Evolutionary conservation across 2,113 vertebrate species (phyloP).

Genomic region (Chlorodrepanis virens): DNA sequence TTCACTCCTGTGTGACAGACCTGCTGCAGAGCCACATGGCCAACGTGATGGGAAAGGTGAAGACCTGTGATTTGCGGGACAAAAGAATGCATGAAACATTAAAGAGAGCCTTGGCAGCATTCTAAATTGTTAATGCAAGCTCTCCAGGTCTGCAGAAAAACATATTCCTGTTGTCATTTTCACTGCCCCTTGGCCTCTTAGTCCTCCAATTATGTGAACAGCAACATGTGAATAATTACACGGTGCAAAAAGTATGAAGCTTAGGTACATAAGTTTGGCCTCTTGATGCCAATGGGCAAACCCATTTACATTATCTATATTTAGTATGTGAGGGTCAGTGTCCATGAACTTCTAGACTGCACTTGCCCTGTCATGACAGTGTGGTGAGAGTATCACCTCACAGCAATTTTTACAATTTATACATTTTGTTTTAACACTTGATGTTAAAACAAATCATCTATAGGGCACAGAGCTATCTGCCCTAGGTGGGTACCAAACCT

Average conservation of each 20-base stretch:
- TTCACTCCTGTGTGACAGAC: background rate
- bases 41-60: background rate
- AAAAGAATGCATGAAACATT: background rate
- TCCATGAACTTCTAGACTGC: background rate
- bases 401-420: background rate
- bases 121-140: conserved; percentile 3
- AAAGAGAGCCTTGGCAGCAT: background rate
- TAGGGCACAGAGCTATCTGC: background rate
- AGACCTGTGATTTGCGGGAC: background rate
- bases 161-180: background rate
- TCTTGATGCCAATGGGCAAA: background rate
- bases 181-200: background rate
- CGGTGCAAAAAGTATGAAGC: background rate
- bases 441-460: background rate
- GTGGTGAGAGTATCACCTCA: background rate
- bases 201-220: background rate
- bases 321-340: background rate
- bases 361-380: background rate
- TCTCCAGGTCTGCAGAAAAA: background rate
- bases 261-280: background rate
- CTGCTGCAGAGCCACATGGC: background rate
- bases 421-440: background rate
- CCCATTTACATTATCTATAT: background rate
- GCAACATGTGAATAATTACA: background rate
- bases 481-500: background rate